Percentiles rank a stretch among this genome's conserved stretches.
Conservation (phyloP, 1,140 invertebrate species). For the Calephelis nemesis region DNA sequence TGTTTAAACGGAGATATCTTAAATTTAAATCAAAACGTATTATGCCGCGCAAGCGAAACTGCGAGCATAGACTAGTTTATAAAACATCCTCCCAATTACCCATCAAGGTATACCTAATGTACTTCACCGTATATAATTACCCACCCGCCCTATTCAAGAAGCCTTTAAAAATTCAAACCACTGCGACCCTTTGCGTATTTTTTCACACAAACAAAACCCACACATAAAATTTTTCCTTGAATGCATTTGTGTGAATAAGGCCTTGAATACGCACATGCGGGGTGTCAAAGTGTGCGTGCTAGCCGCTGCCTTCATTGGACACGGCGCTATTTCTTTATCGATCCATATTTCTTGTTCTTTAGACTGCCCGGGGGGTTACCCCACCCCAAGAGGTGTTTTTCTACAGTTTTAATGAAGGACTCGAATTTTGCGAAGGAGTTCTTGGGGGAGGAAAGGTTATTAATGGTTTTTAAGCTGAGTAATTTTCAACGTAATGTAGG, state of each 20-base stretch:
- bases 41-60: too few species aligned
- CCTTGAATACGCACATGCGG: conserved; percentile 32
- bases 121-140: conserved; percentile 24
- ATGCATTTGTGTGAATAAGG: conserved; percentile 39
- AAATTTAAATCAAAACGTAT: too few species aligned
- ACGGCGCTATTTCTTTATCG: conserved; percentile 77
- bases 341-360: conserved; percentile 79
- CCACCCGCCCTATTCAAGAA: conserved; percentile 18
- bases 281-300: conserved; percentile 58
- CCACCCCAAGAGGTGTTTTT: conserved; percentile 65
- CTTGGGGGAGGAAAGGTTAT: conserved; percentile 55
- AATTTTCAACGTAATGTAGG: conserved; percentile 60
- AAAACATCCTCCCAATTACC: too few species aligned
- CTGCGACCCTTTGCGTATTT: conserved; percentile 37
- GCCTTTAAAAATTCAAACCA: conserved; percentile 27
- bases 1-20: too few species aligned
- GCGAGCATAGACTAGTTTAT: too few species aligned
- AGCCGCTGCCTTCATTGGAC: conserved; percentile 73
- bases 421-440: conserved; percentile 59
- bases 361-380: conserved; percentile 55
- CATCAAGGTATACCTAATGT: too few species aligned
- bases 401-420: conserved; percentile 76
- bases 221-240: conserved; percentile 43
- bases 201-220: conserved; percentile 45
- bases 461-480: conserved; percentile 74